phyloP scores from a whole-genome alignment of 1,140 invertebrate species.

The Camponotus vicinus region DNA sequence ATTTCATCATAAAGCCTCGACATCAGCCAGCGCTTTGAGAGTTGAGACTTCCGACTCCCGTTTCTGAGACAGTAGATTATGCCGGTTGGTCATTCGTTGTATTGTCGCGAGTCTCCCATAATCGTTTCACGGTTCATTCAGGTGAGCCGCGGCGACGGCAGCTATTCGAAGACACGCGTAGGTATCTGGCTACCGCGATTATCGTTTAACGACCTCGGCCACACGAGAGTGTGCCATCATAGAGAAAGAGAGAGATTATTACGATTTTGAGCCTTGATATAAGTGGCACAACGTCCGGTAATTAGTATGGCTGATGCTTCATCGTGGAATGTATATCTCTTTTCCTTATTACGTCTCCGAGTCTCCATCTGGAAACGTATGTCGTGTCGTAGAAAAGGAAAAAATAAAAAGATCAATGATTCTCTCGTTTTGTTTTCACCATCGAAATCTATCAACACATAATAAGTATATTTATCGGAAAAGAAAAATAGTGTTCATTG shows the following conservation, averaged over 20 bases:
- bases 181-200: slow-evolving; percentile 39
- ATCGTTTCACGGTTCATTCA: slow-evolving; percentile 62
- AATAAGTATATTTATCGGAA: not conserved
- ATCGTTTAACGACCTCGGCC: slow-evolving; percentile 33
- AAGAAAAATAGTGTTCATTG: not conserved
- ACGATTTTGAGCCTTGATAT: slow-evolving; percentile 16
- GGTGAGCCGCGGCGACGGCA: not conserved
- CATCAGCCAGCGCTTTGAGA: slow-evolving; percentile 61
- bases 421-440: not conserved
- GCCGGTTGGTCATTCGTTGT: slow-evolving; percentile 3
- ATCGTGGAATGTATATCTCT: not conserved
- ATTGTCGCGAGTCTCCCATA: slow-evolving; percentile 57
- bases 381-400: not conserved
- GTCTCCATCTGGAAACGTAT: not conserved
- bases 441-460: not conserved
- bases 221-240: slow-evolving; percentile 12
- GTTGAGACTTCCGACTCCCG: slow-evolving; percentile 52
- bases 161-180: slow-evolving; percentile 46
- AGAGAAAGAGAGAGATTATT: slow-evolving; percentile 13
- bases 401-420: not conserved
- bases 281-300: slow-evolving; percentile 54
- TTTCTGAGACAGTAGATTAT: slow-evolving; percentile 64
- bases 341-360: not conserved
- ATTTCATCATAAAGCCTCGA: slow-evolving; percentile 64
- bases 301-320: slow-evolving; percentile 17